Conservation (phyloP, 64 coral and sea anemone species). For the Pachyseris speciosa region DNA sequence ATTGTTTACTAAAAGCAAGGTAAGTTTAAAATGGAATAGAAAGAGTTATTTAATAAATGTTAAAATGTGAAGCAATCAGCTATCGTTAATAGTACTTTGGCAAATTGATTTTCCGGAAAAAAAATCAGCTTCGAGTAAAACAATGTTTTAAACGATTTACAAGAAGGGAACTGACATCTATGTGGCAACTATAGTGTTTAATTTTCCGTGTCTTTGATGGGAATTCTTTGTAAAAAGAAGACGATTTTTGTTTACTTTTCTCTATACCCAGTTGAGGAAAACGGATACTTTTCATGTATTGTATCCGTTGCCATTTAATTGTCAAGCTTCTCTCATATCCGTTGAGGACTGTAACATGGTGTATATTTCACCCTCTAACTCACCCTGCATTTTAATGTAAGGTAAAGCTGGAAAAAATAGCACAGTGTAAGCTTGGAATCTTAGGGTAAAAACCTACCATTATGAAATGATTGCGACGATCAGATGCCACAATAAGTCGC, state of each 20-base stretch:
- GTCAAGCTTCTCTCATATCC: background rate
- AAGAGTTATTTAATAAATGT: background rate
- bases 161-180: too few species aligned
- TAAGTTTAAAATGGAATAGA: conserved; percentile 32
- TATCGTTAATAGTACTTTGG: too few species aligned
- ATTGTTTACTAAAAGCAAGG: conserved; percentile 32
- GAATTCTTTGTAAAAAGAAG: too few species aligned
- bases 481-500: background rate
- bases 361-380: too few species aligned
- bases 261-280: too few species aligned
- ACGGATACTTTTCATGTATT: too few species aligned
- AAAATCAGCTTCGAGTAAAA: background rate
- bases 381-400: background rate
- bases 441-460: background rate
- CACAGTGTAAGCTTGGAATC: background rate
- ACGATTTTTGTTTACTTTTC: too few species aligned
- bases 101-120: too few species aligned
- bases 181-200: too few species aligned
- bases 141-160: too few species aligned
- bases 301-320: background rate
- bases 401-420: background rate
- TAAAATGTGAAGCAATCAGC: background rate
- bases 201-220: too few species aligned
- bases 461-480: background rate
- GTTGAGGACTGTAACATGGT: background rate